Conservation (phyloP, 2,888 invertebrate species). For the Hyposoter dolosus region DNA sequence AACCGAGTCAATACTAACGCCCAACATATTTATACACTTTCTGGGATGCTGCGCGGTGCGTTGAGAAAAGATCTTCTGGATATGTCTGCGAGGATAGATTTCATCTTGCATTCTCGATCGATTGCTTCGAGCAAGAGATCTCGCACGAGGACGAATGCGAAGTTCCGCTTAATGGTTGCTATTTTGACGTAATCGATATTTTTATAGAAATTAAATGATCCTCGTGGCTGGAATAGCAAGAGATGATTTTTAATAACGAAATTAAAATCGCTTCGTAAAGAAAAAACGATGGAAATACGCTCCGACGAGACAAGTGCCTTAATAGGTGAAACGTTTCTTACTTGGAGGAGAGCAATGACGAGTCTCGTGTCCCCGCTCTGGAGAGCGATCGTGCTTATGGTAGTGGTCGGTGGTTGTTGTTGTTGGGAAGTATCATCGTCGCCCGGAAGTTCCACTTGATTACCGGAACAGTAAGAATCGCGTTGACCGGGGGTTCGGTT, state of each 20-base stretch:
- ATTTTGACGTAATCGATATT: slow-evolving; percentile 56
- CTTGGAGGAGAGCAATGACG: slow-evolving; percentile 95
- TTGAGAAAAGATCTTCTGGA: slow-evolving; percentile 13
- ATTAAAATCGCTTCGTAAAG: too few relatives aligned
- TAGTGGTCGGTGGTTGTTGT: slow-evolving; percentile 87
- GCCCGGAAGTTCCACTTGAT: slow-evolving; percentile 74
- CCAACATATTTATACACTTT: slow-evolving; percentile 31
- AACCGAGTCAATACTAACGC: neutral
- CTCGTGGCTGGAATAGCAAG: neutral
- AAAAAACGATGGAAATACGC: neutral
- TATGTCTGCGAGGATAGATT: slow-evolving; percentile 6
- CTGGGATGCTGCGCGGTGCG: slow-evolving; percentile 34
- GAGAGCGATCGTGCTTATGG: slow-evolving; percentile 96
- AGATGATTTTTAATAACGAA: too few relatives aligned
- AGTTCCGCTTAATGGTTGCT: neutral
- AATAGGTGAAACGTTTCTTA: slow-evolving; percentile 85
- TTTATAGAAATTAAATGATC: slow-evolving; percentile 20
- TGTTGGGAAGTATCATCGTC: slow-evolving; percentile 68
- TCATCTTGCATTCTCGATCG: slow-evolving; percentile 3
- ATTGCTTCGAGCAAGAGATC: neutral
- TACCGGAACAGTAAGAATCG: slow-evolving; percentile 60
- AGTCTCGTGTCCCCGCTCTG: slow-evolving; percentile 94
- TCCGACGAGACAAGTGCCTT: neutral
- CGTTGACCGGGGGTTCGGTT: slow-evolving; percentile 59
- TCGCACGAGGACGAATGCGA: neutral